A percentile compares a stretch with the other conserved stretches of the same genome.
phyloP scores from a whole-genome alignment of 2,797 vertebrate genomes.

The Danionella dracula region DNA sequence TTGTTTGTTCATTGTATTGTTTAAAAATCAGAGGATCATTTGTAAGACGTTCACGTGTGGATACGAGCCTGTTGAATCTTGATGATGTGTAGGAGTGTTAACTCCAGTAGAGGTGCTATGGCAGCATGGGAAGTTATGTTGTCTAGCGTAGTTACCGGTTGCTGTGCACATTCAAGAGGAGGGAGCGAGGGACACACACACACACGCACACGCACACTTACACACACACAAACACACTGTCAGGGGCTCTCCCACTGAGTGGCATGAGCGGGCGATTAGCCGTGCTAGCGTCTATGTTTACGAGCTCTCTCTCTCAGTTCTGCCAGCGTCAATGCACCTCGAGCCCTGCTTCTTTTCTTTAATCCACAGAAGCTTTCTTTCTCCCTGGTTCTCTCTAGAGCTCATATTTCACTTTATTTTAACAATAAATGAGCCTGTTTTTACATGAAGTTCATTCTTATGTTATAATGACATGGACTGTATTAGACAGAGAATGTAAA shows the following conservation, averaged over 20 bases:
- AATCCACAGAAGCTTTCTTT: constrained; percentile 37
- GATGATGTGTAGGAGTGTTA: constrained; percentile 44
- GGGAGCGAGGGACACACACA: constrained; percentile 58
- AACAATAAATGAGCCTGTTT: neutral
- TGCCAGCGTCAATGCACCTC: constrained; percentile 52
- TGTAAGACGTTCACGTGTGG: constrained; percentile 27
- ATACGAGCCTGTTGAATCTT: constrained; percentile 36
- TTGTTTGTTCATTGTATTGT: constrained; percentile 23
- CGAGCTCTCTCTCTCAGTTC: constrained; percentile 87
- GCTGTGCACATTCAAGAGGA: constrained; percentile 38
- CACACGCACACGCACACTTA: constrained; percentile 88
- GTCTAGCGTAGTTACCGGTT: constrained; percentile 48
- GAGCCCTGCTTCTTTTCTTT: constrained; percentile 48
- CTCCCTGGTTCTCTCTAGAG: neutral
- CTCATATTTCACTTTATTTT: constrained; percentile 17
- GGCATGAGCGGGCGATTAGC: constrained; percentile 92
- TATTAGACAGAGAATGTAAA: no score
- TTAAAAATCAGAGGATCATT: constrained; percentile 2
- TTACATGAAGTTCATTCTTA: neutral
- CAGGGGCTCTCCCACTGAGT: constrained; percentile 87
- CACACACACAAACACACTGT: constrained; percentile 88
- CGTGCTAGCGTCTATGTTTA: constrained; percentile 78
- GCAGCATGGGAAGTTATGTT: constrained; percentile 45
- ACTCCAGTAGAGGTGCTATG: constrained; percentile 31
- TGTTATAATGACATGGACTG: no score